Evolutionary conservation across 1,140 invertebrate genomes (phyloP), one percentile per base, ranked within the genome.

Genomic region (Drosophila orosa): DNA sequence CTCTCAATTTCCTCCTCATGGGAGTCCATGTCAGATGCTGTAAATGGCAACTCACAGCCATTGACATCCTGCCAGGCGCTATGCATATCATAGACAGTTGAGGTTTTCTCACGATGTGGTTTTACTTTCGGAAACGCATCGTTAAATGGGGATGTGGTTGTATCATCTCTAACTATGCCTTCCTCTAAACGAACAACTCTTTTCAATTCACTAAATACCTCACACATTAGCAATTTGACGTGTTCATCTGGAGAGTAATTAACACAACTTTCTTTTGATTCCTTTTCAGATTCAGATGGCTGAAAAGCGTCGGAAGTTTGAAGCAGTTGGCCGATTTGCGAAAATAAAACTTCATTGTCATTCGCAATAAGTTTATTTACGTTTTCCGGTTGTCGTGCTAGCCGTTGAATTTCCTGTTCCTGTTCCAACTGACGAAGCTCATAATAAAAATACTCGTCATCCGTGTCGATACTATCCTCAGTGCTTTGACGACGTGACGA

Each of bases 401-500:
- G 15, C 15, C 55, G 80, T 69, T 96, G 95, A 68, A 95, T 93
- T 92, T 98, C 97, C 69, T 95, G 93, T 92, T 98, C 97, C 85
- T 98, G 93, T 93, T 97, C 96, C 92, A 98, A 91, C 92, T 98
- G 97, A 47, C 96, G 93, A 55, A 98, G 85, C 85, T 98, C 97
- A 90, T 98, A 97, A 72, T 96, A 96, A 82, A 97, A 98, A 95
- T 97, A 98, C 93, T 98, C 97, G 87, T 98, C 97, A 92, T 98
- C 97, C 42, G 96, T 97, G 91, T 98, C 97, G 60, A 98, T 98
- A 62, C 96, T 97, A 78, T 98, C 97, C 92, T 98, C 97, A 0
- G 97, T 98, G 90, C 97, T 97, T 93, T 98, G 97, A 37, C 97
- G 93, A 81, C 97, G 93, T 3, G 97, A 98, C 6, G 96, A 97